Percentiles rank a stretch among this genome's conserved stretches.
Conservation (phyloP, 2,888 invertebrate species). For the Phasia obesa region DNA sequence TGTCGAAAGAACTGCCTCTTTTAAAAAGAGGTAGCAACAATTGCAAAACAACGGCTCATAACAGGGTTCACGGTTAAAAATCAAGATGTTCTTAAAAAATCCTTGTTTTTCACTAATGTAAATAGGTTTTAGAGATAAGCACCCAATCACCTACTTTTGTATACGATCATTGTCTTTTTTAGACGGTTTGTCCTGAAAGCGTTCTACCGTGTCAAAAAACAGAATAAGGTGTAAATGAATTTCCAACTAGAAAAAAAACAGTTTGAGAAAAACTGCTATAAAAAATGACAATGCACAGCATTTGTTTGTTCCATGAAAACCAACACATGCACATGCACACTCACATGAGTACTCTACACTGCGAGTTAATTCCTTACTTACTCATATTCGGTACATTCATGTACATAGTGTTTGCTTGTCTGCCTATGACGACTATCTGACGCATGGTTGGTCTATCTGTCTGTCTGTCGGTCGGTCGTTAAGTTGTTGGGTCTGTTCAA, state of each 20-base stretch:
- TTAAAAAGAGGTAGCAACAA: no score
- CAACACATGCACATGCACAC: slow-evolving; percentile 10
- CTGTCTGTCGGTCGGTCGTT: not conserved
- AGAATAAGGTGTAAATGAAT: no score
- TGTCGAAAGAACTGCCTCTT: no score
- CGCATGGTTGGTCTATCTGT: not conserved
- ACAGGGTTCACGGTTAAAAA: no score
- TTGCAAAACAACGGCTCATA: no score
- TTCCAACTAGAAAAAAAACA: not conserved
- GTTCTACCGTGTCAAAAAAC: no score
- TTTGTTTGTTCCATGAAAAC: slow-evolving; percentile 44
- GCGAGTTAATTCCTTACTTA: slow-evolving; percentile 25
- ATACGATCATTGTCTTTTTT: no score
- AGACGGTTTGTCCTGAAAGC: no score
- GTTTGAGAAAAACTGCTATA: slow-evolving; percentile 15
- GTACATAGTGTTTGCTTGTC: slow-evolving; percentile 7
- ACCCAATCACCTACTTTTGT: no score
- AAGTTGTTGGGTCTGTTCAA: not conserved
- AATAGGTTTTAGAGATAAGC: no score
- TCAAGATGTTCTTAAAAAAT: no score
- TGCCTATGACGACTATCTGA: not conserved
- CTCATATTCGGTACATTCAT: slow-evolving; percentile 22
- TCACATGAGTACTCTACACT: slow-evolving; percentile 42
- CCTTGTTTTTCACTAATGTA: no score
- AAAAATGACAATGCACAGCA: slow-evolving; percentile 15